Conservation (phyloP, 2,888 invertebrate genomes). For the Sarcophaga rosellei region DNA sequence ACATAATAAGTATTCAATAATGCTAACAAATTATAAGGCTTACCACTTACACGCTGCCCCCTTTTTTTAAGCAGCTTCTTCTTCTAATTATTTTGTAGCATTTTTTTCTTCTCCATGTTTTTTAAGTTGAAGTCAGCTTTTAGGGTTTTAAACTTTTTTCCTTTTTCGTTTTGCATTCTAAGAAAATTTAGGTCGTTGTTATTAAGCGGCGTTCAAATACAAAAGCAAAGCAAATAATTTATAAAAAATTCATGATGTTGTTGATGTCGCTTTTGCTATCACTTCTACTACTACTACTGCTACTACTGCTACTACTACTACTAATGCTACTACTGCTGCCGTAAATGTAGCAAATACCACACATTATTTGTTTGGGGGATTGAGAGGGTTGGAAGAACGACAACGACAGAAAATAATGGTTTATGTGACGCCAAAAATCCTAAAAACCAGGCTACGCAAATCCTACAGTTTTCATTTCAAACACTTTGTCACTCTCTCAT, state of each 20-base stretch:
- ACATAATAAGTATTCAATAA: too few relatives aligned
- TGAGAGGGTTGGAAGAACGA: not conserved
- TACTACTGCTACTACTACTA: too few relatives aligned
- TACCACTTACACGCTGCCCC: too few relatives aligned
- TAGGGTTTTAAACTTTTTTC: conserved; percentile 6
- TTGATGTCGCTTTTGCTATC: not conserved
- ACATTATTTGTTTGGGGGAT: conserved; percentile 8
- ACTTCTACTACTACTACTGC: not conserved
- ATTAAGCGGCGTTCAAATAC: not conserved
- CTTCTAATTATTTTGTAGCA: not conserved
- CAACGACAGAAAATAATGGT: conserved; percentile 17
- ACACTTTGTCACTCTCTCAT: not conserved
- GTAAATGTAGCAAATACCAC: not conserved
- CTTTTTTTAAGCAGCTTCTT: not conserved
- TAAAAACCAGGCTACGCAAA: conserved; percentile 46
- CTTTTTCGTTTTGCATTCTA: not conserved
- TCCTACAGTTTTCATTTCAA: conserved; percentile 2
- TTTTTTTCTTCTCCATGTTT: not conserved
- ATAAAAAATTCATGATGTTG: not conserved
- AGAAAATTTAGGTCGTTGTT: conserved; percentile 27
- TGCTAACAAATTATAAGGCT: too few relatives aligned
- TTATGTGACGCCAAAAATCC: conserved; percentile 58
- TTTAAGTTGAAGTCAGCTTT: conserved; percentile 5
- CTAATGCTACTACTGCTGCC: not conserved
- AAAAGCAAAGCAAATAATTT: conserved; percentile 1